Evolutionary conservation across 2,797 vertebrate species (phyloP), one percentile per base, ranked within the genome.

Genomic region (Australoheros facetus): DNA sequence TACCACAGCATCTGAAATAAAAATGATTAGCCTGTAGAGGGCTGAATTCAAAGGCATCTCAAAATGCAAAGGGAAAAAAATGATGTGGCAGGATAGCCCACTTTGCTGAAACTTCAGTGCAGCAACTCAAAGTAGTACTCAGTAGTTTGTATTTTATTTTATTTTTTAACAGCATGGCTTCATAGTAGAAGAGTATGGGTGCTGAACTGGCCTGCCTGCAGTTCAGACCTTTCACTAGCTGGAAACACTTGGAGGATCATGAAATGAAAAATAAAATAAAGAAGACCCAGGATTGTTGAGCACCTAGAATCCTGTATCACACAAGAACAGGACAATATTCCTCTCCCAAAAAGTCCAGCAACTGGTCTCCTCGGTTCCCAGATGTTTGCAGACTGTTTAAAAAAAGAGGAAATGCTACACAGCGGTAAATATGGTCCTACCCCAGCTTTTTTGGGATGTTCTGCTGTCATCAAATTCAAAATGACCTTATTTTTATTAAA

Each of bases 401-500:
- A 21, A 60, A 0, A 58, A 26, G 7, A 42, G 37, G n/a, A 23
- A 42, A 62, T 62, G 21, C 59, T 39, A 62, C n/a, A 9, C 32
- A 34, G 7, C 16, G 37, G 3, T 12, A 64, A 64, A 64, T 4
- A 45, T 42, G 7, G 23, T 4, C 37, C 1, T 4, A 5, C 4
- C 23, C 37, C 13, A 23, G 42, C 59, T 1, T 45, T 58, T 45
- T 45, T 37, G 2, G 10, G 37, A 37, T 37, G 37, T 37, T 10
- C 10, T 37, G 37, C 10, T 37, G 37, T 37, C 37, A 42, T 26
- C 9, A 9, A 23, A 5, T 62, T 62, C 3, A 13, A n/a, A 0
- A 1, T 7, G 7, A 0, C 0, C 0, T 0, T 2, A 7, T 45
- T 45, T 34, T 39, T 62, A 9, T 34, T 8, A 34, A 1, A 62